phyloP scores from a whole-genome alignment of 2,888 invertebrate genomes.

The Platycnemis pennipes region DNA sequence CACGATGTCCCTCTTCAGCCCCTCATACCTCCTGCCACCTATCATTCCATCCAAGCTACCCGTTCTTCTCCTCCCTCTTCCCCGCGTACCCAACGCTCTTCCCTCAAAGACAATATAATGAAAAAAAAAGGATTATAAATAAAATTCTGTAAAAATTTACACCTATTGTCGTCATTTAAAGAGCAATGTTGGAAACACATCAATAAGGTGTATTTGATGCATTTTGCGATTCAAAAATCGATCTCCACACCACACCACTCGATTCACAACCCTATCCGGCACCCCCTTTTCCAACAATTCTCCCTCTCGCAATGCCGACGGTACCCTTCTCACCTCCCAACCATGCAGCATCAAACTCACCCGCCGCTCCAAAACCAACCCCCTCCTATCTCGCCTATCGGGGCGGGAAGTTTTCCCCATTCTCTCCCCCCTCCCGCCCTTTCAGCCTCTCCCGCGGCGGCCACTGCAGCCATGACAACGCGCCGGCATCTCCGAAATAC shows the following conservation, averaged over 20 bases:
- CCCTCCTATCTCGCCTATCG: neutral
- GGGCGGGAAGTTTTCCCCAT: neutral
- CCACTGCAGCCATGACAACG: constrained; percentile 46
- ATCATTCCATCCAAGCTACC: no score
- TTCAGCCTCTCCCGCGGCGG: neutral
- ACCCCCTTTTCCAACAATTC: neutral
- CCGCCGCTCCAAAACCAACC: neutral
- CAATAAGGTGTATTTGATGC: neutral
- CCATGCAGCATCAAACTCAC: no score
- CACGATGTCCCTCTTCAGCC: no score
- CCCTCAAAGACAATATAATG: no score
- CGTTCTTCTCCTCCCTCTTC: no score
- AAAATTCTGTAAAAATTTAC: neutral
- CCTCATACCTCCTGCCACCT: no score
- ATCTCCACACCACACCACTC: no score
- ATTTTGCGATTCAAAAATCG: no score
- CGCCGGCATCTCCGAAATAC: constrained; percentile 12
- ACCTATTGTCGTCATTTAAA: neutral
- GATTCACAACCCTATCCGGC: neutral
- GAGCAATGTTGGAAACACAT: neutral
- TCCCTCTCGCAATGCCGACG: neutral
- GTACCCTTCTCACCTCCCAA: no score
- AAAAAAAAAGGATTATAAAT: no score
- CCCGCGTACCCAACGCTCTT: no score
- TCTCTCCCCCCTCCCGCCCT: neutral